Evolutionary conservation across 2,797 vertebrate species (phyloP).

Genomic region (Syndactyla subalaris): DNA sequence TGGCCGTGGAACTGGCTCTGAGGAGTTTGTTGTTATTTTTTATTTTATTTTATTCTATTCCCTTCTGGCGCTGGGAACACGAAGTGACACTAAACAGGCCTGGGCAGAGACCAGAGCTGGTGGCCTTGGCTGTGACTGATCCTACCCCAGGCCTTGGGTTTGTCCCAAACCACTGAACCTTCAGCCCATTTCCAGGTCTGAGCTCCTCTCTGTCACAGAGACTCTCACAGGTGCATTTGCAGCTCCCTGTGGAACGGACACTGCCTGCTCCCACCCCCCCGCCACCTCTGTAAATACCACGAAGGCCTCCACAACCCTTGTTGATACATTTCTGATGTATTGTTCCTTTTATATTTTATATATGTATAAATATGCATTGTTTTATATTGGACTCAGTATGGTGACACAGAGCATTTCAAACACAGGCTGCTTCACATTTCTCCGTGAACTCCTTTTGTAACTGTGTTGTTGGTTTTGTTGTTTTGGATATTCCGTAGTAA

Average conservation of each 20-base stretch:
- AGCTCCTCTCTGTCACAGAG: not conserved
- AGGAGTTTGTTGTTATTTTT: constrained; percentile 26
- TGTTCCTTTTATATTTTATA: constrained; percentile 72
- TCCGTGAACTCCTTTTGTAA: constrained; percentile 75
- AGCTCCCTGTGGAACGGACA: not conserved
- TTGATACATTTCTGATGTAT: constrained; percentile 79
- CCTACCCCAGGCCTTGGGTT: not conserved
- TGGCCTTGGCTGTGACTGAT: not conserved
- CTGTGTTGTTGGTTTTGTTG: constrained; percentile 66
- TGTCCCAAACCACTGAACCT: not conserved
- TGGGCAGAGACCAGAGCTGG: not conserved
- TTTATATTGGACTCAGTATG: constrained; percentile 75
- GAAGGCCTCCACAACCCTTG: not conserved
- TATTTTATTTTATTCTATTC: constrained; percentile 41
- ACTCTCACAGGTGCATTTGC: not conserved
- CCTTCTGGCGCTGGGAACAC: not conserved
- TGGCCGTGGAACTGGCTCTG: constrained; percentile 43
- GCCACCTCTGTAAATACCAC: constrained; percentile 45
- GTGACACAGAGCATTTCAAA: constrained; percentile 84
- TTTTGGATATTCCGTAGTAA: constrained; percentile 67
- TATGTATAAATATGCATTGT: constrained; percentile 70
- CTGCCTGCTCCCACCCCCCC: not conserved
- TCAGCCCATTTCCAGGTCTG: not conserved
- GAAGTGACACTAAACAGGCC: not conserved
- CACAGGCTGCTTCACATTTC: constrained; percentile 79